Base-by-base conservation (phyloP, 2,888 invertebrate species). In the Mongoloraphidia duomilia region DNA sequence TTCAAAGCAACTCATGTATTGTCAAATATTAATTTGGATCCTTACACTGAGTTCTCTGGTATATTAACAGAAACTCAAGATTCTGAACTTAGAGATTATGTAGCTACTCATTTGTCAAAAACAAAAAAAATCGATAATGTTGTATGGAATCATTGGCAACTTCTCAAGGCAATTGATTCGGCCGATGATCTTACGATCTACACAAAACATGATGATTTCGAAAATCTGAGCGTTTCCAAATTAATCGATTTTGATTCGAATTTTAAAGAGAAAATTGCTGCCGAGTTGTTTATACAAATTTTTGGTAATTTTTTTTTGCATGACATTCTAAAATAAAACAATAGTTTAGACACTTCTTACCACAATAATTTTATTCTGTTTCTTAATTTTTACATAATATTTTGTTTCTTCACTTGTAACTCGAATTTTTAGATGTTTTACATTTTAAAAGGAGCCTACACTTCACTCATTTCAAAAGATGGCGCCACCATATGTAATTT, bases 1-100 rank as follows among this genome's bases (percentile, higher is more conserved):
- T 77, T 76, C 54, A 75, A 77, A 66, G 80, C 79, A 11, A 71
- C 77, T 34, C 81, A 80, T 61, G 70, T 82, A 53, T 62, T 82
- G 43, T 71, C 69, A 51, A 82, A 81, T 64, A 73, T 77, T n/a
- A 73, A 73, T 52, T 69, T 76, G 51, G 72, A 76, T 59, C 73
- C 80, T 11, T 65, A 71, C 48, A 68, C 69, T 38, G 77, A 79
- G 58, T 67, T 82, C 44, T 70, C 72, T 61, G 63, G 66, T 9
- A 65, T 79, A 41, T 82, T 82, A 12, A 63, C 73, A 53, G 74
- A 75, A 44, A 79, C 79, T 38, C 64, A 68, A 37, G 72, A 79
- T 53, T 72, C 74, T 53, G 70, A 70, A 34, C 67, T 82, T 44
- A 71, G 82, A 57, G 78, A 82, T 56, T 79, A 80, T 56, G 73